Percentiles rank a stretch among this genome's conserved stretches.
phyloP scores from a whole-genome alignment of 2,888 invertebrate genomes.

The Hydriomena furcata region DNA sequence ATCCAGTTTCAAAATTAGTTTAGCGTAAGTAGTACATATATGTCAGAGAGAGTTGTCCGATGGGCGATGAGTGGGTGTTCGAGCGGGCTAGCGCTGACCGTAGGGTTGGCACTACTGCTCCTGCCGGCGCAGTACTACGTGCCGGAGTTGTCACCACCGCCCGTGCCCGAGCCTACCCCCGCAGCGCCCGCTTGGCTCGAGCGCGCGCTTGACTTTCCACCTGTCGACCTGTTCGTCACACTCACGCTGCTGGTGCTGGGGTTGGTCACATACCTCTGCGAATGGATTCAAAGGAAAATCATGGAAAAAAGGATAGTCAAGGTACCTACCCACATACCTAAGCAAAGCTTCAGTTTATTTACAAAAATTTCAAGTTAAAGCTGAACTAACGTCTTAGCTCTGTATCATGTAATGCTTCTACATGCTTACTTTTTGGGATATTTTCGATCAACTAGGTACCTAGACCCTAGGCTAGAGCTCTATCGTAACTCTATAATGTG shows the following conservation, averaged over 20 bases:
- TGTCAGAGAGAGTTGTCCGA: slow-evolving; percentile 36
- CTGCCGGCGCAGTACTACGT: slow-evolving; percentile 64
- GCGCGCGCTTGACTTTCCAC: slow-evolving; percentile 40
- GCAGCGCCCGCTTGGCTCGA: slow-evolving; percentile 13
- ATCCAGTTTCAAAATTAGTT: slow-evolving; percentile 13
- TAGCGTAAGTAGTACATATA: slow-evolving; percentile 2
- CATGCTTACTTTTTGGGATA: no score
- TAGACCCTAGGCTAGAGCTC: no score
- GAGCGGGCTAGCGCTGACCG: slow-evolving; percentile 57
- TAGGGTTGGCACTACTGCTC: slow-evolving; percentile 56
- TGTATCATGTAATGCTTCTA: no score
- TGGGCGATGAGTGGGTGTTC: slow-evolving; percentile 61
- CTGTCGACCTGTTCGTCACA: slow-evolving; percentile 59
- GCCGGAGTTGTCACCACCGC: slow-evolving; percentile 49
- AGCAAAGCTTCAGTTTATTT: no score
- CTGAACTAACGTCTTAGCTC: no score
- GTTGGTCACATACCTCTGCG: slow-evolving; percentile 56
- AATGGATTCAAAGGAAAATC: slow-evolving; percentile 70
- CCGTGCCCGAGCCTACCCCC: slow-evolving; percentile 13
- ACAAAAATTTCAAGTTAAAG: no score
- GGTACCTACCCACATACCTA: slow-evolving; percentile 41
- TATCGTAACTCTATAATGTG: no score
- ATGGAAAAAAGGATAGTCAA: slow-evolving; percentile 67
- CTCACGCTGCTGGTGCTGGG: slow-evolving; percentile 49
- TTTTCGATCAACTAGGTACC: no score